Evolutionary conservation across 2,888 invertebrate species (phyloP), one percentile per base, ranked within the genome.

Genomic region (Pteria penguin): DNA sequence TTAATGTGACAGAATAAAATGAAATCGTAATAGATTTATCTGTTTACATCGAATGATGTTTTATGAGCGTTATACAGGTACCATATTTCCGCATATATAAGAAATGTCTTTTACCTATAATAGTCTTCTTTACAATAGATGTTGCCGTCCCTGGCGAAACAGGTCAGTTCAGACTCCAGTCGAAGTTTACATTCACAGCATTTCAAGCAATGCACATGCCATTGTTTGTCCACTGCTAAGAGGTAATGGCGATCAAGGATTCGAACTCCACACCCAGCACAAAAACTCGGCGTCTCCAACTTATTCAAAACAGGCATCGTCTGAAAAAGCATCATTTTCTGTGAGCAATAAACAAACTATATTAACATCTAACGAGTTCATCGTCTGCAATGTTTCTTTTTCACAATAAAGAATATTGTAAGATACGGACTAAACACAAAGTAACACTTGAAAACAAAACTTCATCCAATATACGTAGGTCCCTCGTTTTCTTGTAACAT

Each of bases 81-180:
- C 2, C 22, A n/a, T 52, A 52, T n/a, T n/a, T n/a, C 22, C 52
- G 52, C 18, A n/a, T 2, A 14, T 58, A 3, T 22, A 4, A 24
- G 14, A 4, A 58, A 18, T 24, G 26, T 11, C 26, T 93, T 96
- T 95, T 91, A 98, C 98, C 97, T 96, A 94, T 97, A 96, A 93
- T 98, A 98, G 93, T 98, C 98, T 91, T 96, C 96, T 94, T 97
- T 97, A 95, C 98, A 98, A 93, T 97, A 98, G 89, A 98, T 97
- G 92, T 96, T 96, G 88, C 97, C 97, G 92, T 97, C 97, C 85
- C 97, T 94, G 82, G 97, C 96, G 93, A 97, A 98, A 93, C 98
- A 98, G 85, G 97, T 96, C 91, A 96, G 95, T 92, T 98, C 97
- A 1, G 96, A 95, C 92, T 98, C 98, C 85, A 98, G 94, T 3